Evolutionary conservation across 2,888 invertebrate species (phyloP).

Genomic region (Oscheius sp.): DNA sequence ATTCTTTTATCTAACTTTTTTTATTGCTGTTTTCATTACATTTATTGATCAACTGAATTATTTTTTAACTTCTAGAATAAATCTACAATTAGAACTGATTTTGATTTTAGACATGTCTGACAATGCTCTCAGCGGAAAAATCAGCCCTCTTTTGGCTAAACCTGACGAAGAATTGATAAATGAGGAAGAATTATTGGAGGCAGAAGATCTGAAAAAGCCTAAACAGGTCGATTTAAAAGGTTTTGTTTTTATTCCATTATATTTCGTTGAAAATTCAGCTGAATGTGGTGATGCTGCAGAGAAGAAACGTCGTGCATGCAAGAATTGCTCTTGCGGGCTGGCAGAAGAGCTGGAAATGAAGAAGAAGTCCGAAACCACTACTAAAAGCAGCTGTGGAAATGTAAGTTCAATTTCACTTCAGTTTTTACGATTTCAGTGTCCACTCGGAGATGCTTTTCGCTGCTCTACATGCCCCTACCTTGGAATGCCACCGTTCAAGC

Average conservation of each 20-base stretch:
- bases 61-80: no score
- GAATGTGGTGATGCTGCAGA: constrained; percentile 39
- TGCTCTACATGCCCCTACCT: constrained; percentile 95
- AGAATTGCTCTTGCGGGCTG: constrained; percentile 94
- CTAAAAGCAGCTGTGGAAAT: constrained; percentile 90
- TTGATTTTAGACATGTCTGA: no score
- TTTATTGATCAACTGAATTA: no score
- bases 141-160: no score
- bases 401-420: constrained; percentile 80
- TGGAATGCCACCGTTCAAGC: constrained; percentile 98
- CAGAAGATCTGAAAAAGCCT: constrained; percentile 87
- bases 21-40: no score
- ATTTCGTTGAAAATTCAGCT: no score
- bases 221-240: constrained; percentile 77
- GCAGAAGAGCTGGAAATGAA: constrained; percentile 87
- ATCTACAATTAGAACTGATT: no score
- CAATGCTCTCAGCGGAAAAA: no score
- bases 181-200: constrained; percentile 87
- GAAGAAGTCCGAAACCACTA: constrained; percentile 49
- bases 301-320: constrained; percentile 48
- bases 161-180: constrained; percentile 79
- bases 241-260: no score
- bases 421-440: constrained; percentile 94
- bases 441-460: constrained; percentile 97
- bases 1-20: no score